A percentile compares a stretch with the other conserved stretches of the same genome.
Evolutionary conservation across 2,888 invertebrate species (phyloP).

Genomic region (Ectemnius cavifrons): DNA sequence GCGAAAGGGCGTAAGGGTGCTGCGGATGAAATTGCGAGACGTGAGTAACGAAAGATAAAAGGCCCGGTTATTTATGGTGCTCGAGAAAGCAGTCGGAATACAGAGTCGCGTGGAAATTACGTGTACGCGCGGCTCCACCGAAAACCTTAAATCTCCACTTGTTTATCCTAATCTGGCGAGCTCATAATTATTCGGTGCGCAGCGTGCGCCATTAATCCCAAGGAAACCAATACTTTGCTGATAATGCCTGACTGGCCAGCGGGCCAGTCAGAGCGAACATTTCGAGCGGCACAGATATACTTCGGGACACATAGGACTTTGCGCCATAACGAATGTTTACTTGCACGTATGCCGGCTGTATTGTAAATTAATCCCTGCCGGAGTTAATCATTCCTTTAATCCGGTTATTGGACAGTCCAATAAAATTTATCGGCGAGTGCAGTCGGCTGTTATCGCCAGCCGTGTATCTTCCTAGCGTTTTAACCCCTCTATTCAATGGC

Average conservation of each 20-base stretch:
- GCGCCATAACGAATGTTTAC: conserved; percentile 24
- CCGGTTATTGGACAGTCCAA: too few species aligned
- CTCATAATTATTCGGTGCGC: conserved; percentile 50
- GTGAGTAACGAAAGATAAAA: neutral
- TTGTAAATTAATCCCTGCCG: conserved; percentile 19
- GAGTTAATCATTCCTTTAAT: too few species aligned
- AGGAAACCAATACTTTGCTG: conserved; percentile 50
- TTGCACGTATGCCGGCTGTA: conserved; percentile 34
- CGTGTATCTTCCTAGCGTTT: too few species aligned
- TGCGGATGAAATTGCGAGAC: neutral
- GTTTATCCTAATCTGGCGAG: conserved; percentile 30
- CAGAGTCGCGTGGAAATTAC: conserved; percentile 21
- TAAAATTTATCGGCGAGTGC: too few species aligned
- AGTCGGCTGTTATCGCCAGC: too few species aligned
- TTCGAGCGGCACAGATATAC: conserved; percentile 43
- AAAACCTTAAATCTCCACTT: conserved; percentile 40
- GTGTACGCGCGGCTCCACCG: neutral
- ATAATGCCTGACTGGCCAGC: conserved; percentile 40
- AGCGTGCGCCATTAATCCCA: conserved; percentile 42
- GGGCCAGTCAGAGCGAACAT: conserved; percentile 8
- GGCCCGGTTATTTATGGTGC: conserved; percentile 6
- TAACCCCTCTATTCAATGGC: conserved; percentile 3
- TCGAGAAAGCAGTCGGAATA: neutral
- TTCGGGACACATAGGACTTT: conserved; percentile 16
- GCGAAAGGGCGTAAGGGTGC: too few species aligned